These are phyloP conservation scores for Trichoplax adhaerens DNA, from an alignment of 37 sponge, comb jelly and placozoan genomes.

Conservation along the genomic window DNA sequence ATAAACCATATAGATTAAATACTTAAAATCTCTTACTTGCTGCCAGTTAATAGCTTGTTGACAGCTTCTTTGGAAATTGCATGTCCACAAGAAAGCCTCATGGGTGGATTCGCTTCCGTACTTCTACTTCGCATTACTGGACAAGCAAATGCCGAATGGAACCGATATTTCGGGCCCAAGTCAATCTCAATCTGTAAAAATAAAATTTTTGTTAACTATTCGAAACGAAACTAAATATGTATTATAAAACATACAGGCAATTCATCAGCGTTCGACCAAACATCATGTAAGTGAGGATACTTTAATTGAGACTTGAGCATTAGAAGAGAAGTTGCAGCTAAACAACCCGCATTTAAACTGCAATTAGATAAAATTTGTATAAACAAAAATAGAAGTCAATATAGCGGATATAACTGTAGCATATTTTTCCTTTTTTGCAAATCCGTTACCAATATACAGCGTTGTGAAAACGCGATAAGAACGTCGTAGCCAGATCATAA, in stretches of 20 bases:
- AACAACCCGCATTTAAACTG: slow-evolving; percentile 51
- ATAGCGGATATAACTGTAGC: neutral
- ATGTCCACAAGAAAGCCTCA: slow-evolving; percentile 82
- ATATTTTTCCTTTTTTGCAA: neutral
- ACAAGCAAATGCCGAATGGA: slow-evolving; percentile 86
- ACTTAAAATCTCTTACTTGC: slow-evolving; percentile 14
- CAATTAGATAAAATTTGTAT: neutral
- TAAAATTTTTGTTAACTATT: no score
- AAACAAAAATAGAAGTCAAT: no score
- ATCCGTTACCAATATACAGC: neutral
- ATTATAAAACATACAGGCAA: slow-evolving; percentile 14
- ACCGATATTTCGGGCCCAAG: slow-evolving; percentile 49
- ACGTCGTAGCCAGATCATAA: no score
- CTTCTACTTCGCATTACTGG: slow-evolving; percentile 52
- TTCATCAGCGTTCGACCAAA: slow-evolving; percentile 41
- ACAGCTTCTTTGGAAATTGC: slow-evolving; percentile 84
- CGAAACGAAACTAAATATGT: neutral
- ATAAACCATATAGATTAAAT: neutral
- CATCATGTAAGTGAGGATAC: slow-evolving; percentile 51
- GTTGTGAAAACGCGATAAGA: neutral
- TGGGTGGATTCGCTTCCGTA: slow-evolving; percentile 61
- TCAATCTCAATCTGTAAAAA: slow-evolving; percentile 30
- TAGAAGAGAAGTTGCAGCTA: slow-evolving; percentile 53
- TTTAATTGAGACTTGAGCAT: slow-evolving; percentile 39
- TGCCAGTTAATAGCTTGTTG: slow-evolving; percentile 37